Conservation (phyloP, 2,888 invertebrate genomes). For the Melipona bicolor region DNA sequence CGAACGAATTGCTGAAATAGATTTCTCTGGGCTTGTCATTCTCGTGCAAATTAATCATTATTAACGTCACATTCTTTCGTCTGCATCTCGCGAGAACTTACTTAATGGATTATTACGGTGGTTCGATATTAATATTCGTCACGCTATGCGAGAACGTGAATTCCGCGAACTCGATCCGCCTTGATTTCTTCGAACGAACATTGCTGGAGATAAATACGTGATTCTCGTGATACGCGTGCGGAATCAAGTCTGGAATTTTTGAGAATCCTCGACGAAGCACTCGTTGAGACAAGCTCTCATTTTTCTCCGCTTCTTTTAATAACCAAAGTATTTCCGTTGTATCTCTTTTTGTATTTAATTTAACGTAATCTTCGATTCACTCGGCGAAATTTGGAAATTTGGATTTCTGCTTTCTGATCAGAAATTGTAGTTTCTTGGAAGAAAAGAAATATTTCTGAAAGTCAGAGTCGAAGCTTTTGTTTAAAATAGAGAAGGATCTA, state of each 20-base stretch:
- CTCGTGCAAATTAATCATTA: neutral
- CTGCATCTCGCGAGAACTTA: neutral
- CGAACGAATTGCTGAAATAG: neutral
- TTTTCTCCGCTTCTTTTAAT: neutral
- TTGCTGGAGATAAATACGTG: neutral
- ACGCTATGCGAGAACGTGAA: neutral
- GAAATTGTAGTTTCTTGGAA: too few species aligned
- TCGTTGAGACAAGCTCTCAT: neutral
- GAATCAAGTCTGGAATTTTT: neutral
- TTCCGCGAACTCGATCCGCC: neutral
- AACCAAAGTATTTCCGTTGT: neutral
- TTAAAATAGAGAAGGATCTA: too few species aligned
- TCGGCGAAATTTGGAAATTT: too few species aligned
- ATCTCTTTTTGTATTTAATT: neutral
- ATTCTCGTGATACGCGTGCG: neutral
- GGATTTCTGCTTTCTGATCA: too few species aligned
- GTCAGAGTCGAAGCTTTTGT: too few species aligned
- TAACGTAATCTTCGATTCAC: too few species aligned
- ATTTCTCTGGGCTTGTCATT: neutral
- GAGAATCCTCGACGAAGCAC: neutral
- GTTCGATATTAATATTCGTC: neutral
- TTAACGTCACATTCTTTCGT: neutral
- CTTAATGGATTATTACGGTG: conserved; percentile 2
- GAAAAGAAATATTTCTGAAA: too few species aligned
- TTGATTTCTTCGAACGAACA: neutral